phyloP scores from a whole-genome alignment of 2,888 invertebrate genomes.

The Melanophora roralis region DNA sequence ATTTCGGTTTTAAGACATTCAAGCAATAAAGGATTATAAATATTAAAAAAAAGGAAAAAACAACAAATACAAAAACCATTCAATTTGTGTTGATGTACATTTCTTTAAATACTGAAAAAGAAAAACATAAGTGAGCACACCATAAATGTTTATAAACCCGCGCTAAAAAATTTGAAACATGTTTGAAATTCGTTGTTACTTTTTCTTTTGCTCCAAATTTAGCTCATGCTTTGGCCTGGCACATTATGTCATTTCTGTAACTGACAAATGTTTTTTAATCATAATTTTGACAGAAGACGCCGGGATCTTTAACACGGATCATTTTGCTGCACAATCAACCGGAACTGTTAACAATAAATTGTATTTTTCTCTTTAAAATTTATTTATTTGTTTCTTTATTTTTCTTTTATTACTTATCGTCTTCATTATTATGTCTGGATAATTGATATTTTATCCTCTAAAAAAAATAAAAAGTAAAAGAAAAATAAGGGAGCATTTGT shows the following conservation, averaged over 20 bases:
- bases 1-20: background rate
- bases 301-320: constrained; percentile 30
- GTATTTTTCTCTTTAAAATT: constrained; percentile 39
- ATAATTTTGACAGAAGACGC: constrained; percentile 45
- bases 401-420: constrained; percentile 16
- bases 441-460: constrained; percentile 65
- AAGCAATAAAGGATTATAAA: constrained; percentile 37
- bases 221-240: background rate
- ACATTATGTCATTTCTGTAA: constrained; percentile 34
- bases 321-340: constrained; percentile 69
- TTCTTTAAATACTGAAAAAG: background rate
- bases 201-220: constrained; percentile 10
- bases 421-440: constrained; percentile 47
- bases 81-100: background rate
- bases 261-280: constrained; percentile 59
- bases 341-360: constrained; percentile 75
- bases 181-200: background rate
- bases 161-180: constrained; percentile 43
- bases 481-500: background rate
- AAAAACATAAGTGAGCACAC: background rate
- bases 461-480: background rate
- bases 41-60: background rate
- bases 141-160: constrained; percentile 31
- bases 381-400: constrained; percentile 10
- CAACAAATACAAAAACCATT: background rate